Evolutionary conservation across 2,797 vertebrate species (phyloP).

Genomic region (Sciaenops ocellatus): DNA sequence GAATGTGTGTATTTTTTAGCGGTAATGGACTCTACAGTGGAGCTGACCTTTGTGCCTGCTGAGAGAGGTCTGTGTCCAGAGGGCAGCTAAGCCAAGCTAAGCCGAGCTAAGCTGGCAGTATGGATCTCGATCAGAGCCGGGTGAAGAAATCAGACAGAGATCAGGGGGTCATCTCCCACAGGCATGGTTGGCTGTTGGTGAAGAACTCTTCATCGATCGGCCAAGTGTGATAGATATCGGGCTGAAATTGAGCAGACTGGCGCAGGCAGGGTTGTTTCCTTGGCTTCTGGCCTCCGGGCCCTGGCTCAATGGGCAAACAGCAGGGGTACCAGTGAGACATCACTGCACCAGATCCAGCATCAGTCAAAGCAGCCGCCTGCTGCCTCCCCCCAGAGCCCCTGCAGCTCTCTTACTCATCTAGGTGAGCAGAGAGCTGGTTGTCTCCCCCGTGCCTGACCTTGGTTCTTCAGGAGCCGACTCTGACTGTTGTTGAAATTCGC

Average conservation of each 20-base stretch:
- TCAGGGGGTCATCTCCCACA: conserved; percentile 74
- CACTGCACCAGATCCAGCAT: conserved; percentile 40
- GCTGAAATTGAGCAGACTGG: conserved; percentile 71
- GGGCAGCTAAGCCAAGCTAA: conserved; percentile 75
- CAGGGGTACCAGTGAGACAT: conserved; percentile 37
- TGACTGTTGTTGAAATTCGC: conserved; percentile 78
- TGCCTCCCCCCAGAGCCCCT: conserved; percentile 37
- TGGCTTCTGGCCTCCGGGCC: conserved; percentile 47
- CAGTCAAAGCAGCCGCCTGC: conserved; percentile 51
- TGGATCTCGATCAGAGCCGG: conserved; percentile 76
- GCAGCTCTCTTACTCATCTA: conserved; percentile 36
- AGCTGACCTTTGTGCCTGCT: conserved; percentile 68
- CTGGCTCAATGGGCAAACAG: conserved; percentile 52
- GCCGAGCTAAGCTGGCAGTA: conserved; percentile 76
- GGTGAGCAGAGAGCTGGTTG: conserved; percentile 21
- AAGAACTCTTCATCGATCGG: conserved; percentile 72
- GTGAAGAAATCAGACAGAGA: conserved; percentile 75
- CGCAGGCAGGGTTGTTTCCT: conserved; percentile 57
- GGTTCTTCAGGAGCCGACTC: conserved; percentile 56
- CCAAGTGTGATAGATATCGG: conserved; percentile 59
- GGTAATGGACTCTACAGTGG: conserved; percentile 65
- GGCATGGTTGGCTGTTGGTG: conserved; percentile 55
- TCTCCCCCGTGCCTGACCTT: conserved; percentile 75
- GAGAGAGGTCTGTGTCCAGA: conserved; percentile 71
- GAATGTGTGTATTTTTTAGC: conserved; percentile 53